Percentiles rank a stretch among this genome's conserved stretches.
Evolutionary conservation across 2,797 vertebrate genomes (phyloP).

Genomic region (Gymnoscopelus microlampas): DNA sequence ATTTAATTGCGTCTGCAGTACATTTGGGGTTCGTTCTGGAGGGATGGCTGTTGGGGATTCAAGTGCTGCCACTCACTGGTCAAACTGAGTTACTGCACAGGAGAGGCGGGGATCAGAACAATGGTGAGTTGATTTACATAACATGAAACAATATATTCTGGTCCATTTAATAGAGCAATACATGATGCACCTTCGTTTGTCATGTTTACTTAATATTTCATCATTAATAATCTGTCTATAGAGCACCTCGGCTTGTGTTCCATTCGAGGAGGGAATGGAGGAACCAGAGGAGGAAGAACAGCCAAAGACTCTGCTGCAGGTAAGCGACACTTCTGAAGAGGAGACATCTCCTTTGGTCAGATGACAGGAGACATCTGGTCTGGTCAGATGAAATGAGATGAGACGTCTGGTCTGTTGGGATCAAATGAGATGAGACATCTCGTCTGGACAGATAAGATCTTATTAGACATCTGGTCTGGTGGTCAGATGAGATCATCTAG

Average conservation of each 20-base stretch:
- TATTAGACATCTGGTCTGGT: no score
- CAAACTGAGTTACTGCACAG: conserved; percentile 97
- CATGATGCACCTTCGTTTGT: not conserved
- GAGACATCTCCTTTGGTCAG: not conserved
- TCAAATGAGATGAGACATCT: no score
- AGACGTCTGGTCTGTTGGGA: no score
- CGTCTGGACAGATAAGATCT: no score
- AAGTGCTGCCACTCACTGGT: conserved; percentile 97
- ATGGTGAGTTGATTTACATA: conserved; percentile 77
- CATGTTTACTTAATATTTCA: not conserved
- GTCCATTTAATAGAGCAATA: not conserved
- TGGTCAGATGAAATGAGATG: no score
- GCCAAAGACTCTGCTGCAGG: conserved; percentile 93
- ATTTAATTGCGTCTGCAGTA: conserved; percentile 77
- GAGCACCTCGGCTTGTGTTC: conserved; percentile 71
- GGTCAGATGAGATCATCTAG: no score
- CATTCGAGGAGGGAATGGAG: conserved; percentile 78
- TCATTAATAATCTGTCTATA: conserved; percentile 37
- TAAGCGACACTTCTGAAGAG: conserved; percentile 48
- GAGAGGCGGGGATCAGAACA: conserved; percentile 88
- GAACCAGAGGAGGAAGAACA: conserved; percentile 76
- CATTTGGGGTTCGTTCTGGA: conserved; percentile 98
- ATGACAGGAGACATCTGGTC: no score
- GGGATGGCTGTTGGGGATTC: conserved; percentile 95
- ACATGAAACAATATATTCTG: not conserved